Evolutionary conservation across 2,888 invertebrate species (phyloP), one percentile per base, ranked within the genome.

Genomic region (Cybosia mesomella): DNA sequence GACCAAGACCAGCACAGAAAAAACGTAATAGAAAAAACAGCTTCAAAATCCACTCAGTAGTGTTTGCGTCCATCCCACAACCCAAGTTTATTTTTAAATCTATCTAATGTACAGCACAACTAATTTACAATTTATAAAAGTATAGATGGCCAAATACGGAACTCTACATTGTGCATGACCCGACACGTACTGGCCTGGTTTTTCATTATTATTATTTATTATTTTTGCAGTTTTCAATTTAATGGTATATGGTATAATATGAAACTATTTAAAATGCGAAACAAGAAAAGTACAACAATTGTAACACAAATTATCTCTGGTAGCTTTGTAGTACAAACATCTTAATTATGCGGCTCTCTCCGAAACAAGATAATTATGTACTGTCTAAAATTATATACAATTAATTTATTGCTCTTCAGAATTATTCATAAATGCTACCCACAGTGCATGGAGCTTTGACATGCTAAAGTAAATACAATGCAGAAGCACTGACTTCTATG

Each of bases 271-370:
- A 49, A 49, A 49, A 49, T 49, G 9, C 49, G 18, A 49, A n/a
- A 49, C n/a, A 49, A 49, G 43, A 8, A 49, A 49, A 49, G 9
- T 49, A n/a, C 18, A 18, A 43, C 18, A 43, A 49, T n/a, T n/a
- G n/a, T n/a, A 49, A 49, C n/a, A 49, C n/a, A 49, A 49, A 49
- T 49, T n/a, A 49, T n/a, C 18, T 49, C 8, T 49, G 49, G n/a
- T 9, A 49, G n/a, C n/a, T 49, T 49, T 49, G 49, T 49, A 49
- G n/a, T 49, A 49, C 49, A 49, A 49, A 49, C n/a, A 49, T n/a
- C 0, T 49, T 49, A 49, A 49, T 49, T 49, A 49, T 49, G n/a
- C 49, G 9, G 49, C 49, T 49, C 49, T 49, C 49, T 49, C 49
- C 9, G 8, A 49, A 49, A 49, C 49, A 49, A 49, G 49, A 49